phyloP scores from a whole-genome alignment of 2,888 invertebrate genomes.

The Colostygia pectinataria region DNA sequence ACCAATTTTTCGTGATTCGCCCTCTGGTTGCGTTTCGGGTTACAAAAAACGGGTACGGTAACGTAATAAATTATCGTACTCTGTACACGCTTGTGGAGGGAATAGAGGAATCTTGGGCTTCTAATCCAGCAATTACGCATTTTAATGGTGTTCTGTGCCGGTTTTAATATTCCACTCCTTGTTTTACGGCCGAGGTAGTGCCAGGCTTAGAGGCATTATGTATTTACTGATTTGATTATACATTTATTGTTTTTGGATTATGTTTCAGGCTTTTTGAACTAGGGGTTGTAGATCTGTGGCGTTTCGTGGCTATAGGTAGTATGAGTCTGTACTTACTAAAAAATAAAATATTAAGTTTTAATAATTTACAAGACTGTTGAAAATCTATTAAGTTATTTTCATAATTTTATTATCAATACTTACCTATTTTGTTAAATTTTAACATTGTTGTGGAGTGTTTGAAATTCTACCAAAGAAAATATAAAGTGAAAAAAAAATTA shows the following conservation, averaged over 20 bases:
- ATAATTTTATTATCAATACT: too few species aligned
- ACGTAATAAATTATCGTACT: constrained; percentile 39
- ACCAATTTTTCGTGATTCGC: too few species aligned
- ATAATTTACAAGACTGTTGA: too few species aligned
- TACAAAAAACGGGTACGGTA: too few species aligned
- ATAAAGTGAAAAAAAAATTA: not conserved
- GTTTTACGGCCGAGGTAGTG: constrained; percentile 71
- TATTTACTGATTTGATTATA: constrained; percentile 52
- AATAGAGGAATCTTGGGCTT: constrained; percentile 78
- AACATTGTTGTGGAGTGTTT: too few species aligned
- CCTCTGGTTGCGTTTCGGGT: too few species aligned
- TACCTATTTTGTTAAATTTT: too few species aligned
- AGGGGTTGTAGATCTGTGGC: not conserved
- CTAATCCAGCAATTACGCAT: constrained; percentile 82
- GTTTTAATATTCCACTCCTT: constrained; percentile 80
- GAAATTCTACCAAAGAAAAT: not conserved
- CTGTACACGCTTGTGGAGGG: constrained; percentile 52
- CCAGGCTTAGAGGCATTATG: constrained; percentile 49
- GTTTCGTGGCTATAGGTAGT: too few species aligned
- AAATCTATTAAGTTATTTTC: too few species aligned
- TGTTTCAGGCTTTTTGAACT: not conserved
- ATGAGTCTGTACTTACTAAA: too few species aligned
- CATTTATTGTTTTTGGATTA: constrained; percentile 9
- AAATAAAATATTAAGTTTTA: too few species aligned
- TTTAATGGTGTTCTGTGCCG: constrained; percentile 78